Evolutionary conservation across 1,140 invertebrate species (phyloP).

Genomic region (Caerostris darwini): DNA sequence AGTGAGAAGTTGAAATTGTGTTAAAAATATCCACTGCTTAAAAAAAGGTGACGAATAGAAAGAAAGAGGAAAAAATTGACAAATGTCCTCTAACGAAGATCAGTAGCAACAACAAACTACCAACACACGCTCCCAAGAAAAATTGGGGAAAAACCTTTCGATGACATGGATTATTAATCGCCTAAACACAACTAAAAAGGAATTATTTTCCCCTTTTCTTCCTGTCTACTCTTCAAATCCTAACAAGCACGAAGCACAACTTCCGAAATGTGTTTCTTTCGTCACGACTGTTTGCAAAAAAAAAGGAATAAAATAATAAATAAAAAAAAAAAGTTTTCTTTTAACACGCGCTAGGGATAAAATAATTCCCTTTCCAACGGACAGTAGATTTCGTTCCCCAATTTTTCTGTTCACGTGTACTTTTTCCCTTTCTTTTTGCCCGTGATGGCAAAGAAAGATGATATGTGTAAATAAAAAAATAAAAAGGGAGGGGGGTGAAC

Average conservation of each 20-base stretch:
- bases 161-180: constrained; percentile 66
- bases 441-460: constrained; percentile 35
- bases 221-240: constrained; percentile 17
- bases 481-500: no score
- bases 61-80: neutral
- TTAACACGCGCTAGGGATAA: constrained; percentile 12
- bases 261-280: constrained; percentile 50
- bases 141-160: constrained; percentile 29
- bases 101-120: constrained; percentile 49
- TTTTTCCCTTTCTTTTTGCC: neutral
- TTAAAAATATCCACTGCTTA: no score
- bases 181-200: constrained; percentile 33
- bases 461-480: neutral
- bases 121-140: constrained; percentile 4
- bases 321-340: constrained; percentile 42
- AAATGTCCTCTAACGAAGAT: constrained; percentile 52
- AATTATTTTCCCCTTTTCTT: no score
- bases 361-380: constrained; percentile 41
- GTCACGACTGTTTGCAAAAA: neutral
- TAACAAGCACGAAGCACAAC: constrained; percentile 47
- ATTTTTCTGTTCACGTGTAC: no score
- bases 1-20: no score
- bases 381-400: constrained; percentile 2
- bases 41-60: no score
- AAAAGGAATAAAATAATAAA: no score